Evolutionary conservation across 2,888 invertebrate genomes (phyloP).

Genomic region (Idaea straminata): DNA sequence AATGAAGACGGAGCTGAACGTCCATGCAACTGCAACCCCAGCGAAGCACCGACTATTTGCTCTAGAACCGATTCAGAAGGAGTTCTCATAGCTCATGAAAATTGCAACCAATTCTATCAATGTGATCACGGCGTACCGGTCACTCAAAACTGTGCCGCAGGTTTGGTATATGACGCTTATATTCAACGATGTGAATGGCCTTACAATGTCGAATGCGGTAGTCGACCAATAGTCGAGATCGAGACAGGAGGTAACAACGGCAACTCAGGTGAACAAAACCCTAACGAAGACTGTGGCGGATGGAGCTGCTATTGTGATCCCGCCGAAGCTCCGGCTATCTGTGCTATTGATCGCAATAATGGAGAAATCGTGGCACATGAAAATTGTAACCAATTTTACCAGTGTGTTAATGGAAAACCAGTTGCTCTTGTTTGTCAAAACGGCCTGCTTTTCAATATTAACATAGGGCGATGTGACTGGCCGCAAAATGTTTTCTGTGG

Average conservation of each 20-base stretch:
- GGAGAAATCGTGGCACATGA: constrained; percentile 43
- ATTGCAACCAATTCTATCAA: constrained; percentile 44
- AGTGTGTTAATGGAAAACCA: constrained; percentile 31
- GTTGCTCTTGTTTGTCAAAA: constrained; percentile 26
- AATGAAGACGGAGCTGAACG: constrained; percentile 11
- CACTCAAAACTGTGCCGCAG: constrained; percentile 24
- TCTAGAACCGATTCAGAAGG: constrained; percentile 36
- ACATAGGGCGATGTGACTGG: constrained; percentile 37
- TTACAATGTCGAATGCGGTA: constrained; percentile 40
- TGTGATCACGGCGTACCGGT: constrained; percentile 37
- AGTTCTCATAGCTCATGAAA: constrained; percentile 41
- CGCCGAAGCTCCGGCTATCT: constrained; percentile 33
- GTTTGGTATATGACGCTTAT: constrained; percentile 35
- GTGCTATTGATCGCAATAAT: constrained; percentile 33
- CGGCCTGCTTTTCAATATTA: constrained; percentile 31
- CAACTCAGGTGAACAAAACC: neutral
- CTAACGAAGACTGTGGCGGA: constrained; percentile 14
- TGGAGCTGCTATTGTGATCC: constrained; percentile 28
- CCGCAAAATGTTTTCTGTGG: constrained; percentile 38
- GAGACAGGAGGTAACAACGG: constrained; percentile 11
- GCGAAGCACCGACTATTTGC: constrained; percentile 39
- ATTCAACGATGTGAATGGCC: constrained; percentile 44
- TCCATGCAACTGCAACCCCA: constrained; percentile 30
- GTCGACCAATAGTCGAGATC: constrained; percentile 26
- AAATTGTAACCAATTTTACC: constrained; percentile 44